Base-by-base conservation (phyloP, 1,140 invertebrate genomes). In the Centruroides vittatus region DNA sequence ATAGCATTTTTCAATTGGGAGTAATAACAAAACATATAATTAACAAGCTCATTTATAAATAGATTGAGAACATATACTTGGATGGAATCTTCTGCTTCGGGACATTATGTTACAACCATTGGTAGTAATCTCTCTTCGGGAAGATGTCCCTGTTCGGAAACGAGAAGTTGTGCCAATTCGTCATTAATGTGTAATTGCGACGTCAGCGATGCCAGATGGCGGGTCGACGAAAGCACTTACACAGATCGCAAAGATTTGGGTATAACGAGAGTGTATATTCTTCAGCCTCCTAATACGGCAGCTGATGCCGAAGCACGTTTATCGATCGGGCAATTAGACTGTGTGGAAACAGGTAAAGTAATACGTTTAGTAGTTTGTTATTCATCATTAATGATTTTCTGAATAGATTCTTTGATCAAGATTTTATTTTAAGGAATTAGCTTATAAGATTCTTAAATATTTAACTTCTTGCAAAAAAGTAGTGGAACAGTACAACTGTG, bases 301-400 rank as follows among this genome's bases (percentile, higher is more conserved):
- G 80, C 84, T 62, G 84, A 90, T 71, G 86, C 89, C 1, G 82
- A 85, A 62, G 91, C 87, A 2, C 79, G 88, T 65, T 86, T 96
- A 9, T 93, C 88, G 1, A 74, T 95, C 11, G 91, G 91, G 5
- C 88, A 89, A 10, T 75, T 95, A 55, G 87, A 93, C 73, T 95
- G 92, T 74, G 89, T 93, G 54, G 91, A 94, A 80, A 92, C 89
- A 61, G 92, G 91, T 93, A 76, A 81, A 82, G 77, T 53, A 53
- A 41, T 41, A 41, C 0, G 41, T 41, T 4, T 41, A 41, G n/a
- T n/a, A n/a, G n/a, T n/a, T 23, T 23, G 23, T 23, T 23, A 23
- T 2, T 23, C 23, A 23, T 23, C 23, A 23, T 23, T 23, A 23
- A 2, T 23, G 2, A 23, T 23, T 23, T 23, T 23, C 23, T 23